These are phyloP conservation scores for Diadophis punctatus DNA, from an alignment of 2,113 vertebrate genomes.

Conservation along the genomic window DNA sequence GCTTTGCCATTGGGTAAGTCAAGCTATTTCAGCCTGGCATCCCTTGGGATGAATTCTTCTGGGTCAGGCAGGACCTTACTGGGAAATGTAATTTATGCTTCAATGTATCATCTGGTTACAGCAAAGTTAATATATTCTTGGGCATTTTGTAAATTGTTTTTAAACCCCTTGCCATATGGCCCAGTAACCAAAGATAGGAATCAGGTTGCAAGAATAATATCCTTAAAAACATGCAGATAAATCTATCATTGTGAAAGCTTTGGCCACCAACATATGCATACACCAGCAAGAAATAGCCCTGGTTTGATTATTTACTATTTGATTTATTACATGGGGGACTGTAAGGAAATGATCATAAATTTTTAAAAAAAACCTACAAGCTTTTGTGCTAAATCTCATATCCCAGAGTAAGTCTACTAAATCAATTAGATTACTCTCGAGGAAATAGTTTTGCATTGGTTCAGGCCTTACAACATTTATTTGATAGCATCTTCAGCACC, in stretches of 20 bases:
- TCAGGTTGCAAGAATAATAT: slow-evolving; percentile 40
- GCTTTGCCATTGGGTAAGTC: background rate
- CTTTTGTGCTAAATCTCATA: background rate
- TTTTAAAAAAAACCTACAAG: background rate
- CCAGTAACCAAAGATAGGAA: slow-evolving; percentile 41
- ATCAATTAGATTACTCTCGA: background rate
- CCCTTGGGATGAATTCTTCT: slow-evolving; percentile 9
- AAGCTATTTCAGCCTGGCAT: background rate
- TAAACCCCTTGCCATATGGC: slow-evolving; percentile 34
- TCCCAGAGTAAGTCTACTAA: background rate
- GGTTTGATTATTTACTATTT: slow-evolving; percentile 60
- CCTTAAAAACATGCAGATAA: slow-evolving; percentile 28
- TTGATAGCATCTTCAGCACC: background rate
- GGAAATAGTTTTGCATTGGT: background rate
- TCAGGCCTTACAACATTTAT: background rate
- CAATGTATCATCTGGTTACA: background rate
- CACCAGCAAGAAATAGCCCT: slow-evolving; percentile 36
- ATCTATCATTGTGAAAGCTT: slow-evolving; percentile 36
- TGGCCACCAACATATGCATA: slow-evolving; percentile 15
- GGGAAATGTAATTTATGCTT: background rate
- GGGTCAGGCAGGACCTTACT: slow-evolving; percentile 7
- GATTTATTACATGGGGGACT: slow-evolving; percentile 49
- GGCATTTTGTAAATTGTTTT: slow-evolving; percentile 34
- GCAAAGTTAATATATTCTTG: background rate
- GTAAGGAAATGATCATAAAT: slow-evolving; percentile 41